Conservation (phyloP, 1,140 invertebrate genomes). For the Tetramorium alpestre region DNA sequence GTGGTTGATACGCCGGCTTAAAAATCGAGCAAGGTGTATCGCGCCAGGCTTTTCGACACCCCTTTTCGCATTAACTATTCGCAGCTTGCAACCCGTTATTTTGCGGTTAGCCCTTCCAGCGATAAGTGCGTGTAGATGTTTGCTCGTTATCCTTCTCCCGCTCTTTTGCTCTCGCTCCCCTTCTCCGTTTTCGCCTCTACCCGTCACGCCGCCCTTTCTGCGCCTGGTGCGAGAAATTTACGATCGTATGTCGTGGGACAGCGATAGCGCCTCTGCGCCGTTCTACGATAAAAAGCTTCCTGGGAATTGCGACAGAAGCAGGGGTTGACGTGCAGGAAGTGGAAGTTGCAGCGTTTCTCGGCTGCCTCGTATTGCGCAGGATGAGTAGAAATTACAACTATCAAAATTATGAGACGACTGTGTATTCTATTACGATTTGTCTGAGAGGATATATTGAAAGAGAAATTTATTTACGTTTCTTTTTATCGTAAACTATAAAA, state of each 20-base stretch:
- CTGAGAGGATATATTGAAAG: not conserved
- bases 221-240: slow-evolving; percentile 71
- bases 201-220: slow-evolving; percentile 46
- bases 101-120: slow-evolving; percentile 75
- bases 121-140: slow-evolving; percentile 68
- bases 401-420: not conserved
- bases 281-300: slow-evolving; percentile 75
- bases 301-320: slow-evolving; percentile 75
- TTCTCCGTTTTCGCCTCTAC: not conserved
- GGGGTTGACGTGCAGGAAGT: slow-evolving; percentile 76
- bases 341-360: slow-evolving; percentile 74
- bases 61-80: slow-evolving; percentile 66
- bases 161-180: slow-evolving; percentile 4
- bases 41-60: slow-evolving; percentile 38
- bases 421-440: slow-evolving; percentile 14
- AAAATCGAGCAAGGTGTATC: slow-evolving; percentile 57
- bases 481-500: not conserved
- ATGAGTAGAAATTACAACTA: slow-evolving; percentile 29
- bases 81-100: slow-evolving; percentile 78
- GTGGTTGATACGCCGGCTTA: slow-evolving; percentile 48
- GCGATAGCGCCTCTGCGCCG: slow-evolving; percentile 71
- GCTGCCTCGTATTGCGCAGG: slow-evolving; percentile 13
- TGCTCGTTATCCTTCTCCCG: slow-evolving; percentile 40
- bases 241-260: slow-evolving; percentile 64
- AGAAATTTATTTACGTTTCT: not conserved